Base-by-base conservation (phyloP, 2,113 vertebrate genomes). In the Candoia aspera region DNA sequence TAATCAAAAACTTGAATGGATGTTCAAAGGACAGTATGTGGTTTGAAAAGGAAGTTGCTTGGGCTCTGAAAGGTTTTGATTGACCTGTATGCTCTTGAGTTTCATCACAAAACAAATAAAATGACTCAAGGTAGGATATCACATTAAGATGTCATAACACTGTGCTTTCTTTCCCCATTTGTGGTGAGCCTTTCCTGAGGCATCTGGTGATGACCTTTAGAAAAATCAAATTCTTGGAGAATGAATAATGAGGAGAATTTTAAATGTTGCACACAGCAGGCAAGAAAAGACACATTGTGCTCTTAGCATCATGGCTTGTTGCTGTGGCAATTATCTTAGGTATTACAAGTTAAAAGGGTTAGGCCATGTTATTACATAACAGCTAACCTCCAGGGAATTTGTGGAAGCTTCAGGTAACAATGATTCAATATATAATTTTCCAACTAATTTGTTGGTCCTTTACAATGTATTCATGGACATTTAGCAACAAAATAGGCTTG, bases 171-270 rank as follows among this genome's bases (percentile, higher is more conserved):
- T 42, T 58, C 54, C 86, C 12, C 59, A 84, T 95, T 3, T 90
- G 89, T 95, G 90, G 55, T 90, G 53, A 94, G 37, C 84, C 59
- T 96, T 91, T 84, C 87, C 59, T 90, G 86, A 90, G 90, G 37
- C 53, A 73, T 15, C 46, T 60, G 89, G 57, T 94, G 92, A 94
- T 93, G 90, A 93, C 59, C 64, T 92, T 91, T 92, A 93, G 57
- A 42, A 79, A 79, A 33, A 23, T 94, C 24, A 0, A 55, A n/a
- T 49, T 92, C 29, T 83, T 64, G 29, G 87, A 89, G 33, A 89
- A 87, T 92, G 86, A 95, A 90, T 93, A 94, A 94, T 54, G 59
- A 95, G 57, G 4, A 86, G 57, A 55, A 0, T 93, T 4, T 24
- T 90, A 21, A 4, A 1, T 6, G 1, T 33, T 90, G 60, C 49